Evolutionary conservation across 2,888 invertebrate genomes (phyloP), one percentile per base, ranked within the genome.

Genomic region (Corbicula japonica): DNA sequence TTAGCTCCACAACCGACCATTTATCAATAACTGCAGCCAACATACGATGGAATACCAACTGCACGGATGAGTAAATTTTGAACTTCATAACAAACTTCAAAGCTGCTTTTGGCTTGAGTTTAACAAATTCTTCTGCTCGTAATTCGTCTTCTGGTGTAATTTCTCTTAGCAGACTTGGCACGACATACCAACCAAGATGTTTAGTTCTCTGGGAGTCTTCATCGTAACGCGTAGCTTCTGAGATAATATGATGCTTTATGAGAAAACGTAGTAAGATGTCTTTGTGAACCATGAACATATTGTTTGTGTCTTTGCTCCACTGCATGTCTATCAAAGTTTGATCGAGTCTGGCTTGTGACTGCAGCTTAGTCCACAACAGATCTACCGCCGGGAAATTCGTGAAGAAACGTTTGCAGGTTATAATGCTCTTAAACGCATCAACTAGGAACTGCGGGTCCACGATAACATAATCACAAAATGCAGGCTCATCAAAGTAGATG

Each of bases 231-330:
- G 28, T 58, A 35, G 35, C 58, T 35, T 58, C 58, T 21, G 58
- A 58, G 10, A 58, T 58, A n/a, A 58, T 35, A 58, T 58, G 35
- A n/a, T 58, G 58, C 32, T 58, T 58, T 21, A 35, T 58, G n/a
- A 58, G 58, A 58, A 58, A 58, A 12, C 23, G 35, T 8, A 58
- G 21, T 6, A 58, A 38, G 23, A 58, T 12, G 6, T 34, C 35
- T 35, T 35, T 58, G 10, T 58, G 6, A 1, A 35, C 35, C 12
- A 58, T 58, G 28, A 58, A 58, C 3, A 21, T 58, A 15, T 35
- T 3, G 6, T 32, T n/a, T 10, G 30, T 4, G n/a, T 54, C 54
- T n/a, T 1, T 30, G 21, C 21, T n/a, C 58, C 58, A 58, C 10
- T 35, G 26, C 6, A 4, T 8, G 12, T 58, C 35, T 34, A 58